phyloP scores from a whole-genome alignment of 2,888 invertebrate species.

The Apomyelois bistriatella region DNA sequence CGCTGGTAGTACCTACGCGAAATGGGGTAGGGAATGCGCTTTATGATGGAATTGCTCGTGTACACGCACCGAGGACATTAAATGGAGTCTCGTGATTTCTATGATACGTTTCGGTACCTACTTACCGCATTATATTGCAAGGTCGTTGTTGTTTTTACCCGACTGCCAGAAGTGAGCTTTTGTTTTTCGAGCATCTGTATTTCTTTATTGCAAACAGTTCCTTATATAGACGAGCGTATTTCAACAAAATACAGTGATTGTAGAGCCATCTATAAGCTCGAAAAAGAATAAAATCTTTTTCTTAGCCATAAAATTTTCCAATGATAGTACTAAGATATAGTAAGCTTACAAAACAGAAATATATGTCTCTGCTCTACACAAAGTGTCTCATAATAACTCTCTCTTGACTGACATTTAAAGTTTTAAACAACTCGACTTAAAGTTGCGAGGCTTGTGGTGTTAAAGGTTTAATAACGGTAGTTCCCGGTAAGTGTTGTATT shows the following conservation, averaged over 20 bases:
- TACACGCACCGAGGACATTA: conserved; percentile 2
- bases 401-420: background rate
- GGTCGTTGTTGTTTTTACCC: too few relatives aligned
- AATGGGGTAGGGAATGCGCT: conserved; percentile 10
- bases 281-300: too few relatives aligned
- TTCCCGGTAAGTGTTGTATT: conserved; percentile 3
- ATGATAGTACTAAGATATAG: too few relatives aligned
- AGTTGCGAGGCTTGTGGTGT: background rate
- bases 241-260: too few relatives aligned
- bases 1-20: conserved; percentile 1
- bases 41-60: conserved; percentile 7
- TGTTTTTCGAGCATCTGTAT: too few relatives aligned
- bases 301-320: too few relatives aligned
- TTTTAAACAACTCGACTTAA: background rate
- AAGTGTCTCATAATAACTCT: background rate
- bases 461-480: conserved; percentile 8
- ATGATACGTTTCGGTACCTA: background rate
- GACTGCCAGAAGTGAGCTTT: too few relatives aligned
- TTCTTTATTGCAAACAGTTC: too few relatives aligned
- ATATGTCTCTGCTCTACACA: background rate
- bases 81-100: background rate
- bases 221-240: too few relatives aligned
- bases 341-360: background rate
- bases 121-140: background rate
- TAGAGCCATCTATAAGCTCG: too few relatives aligned